Conservation (phyloP, 2,113 vertebrate genomes). For the Serinus canaria region DNA sequence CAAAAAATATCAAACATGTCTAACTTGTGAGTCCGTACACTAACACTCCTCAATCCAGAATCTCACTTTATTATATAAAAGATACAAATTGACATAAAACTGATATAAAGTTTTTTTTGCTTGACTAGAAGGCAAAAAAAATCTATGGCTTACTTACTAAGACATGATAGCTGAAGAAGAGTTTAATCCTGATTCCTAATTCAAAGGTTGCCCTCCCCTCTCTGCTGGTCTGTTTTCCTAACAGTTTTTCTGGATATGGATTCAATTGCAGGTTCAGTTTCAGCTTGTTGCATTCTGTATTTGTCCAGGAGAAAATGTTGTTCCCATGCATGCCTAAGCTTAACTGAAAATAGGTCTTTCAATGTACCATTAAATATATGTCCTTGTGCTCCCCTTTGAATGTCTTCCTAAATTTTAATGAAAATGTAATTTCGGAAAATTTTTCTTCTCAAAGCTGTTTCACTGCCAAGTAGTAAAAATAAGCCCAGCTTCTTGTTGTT, state of each 20-base stretch:
- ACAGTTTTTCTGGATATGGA: not conserved
- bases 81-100: not conserved
- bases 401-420: constrained; percentile 13
- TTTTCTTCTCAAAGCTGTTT: not conserved
- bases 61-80: not conserved
- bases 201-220: not conserved
- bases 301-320: not conserved
- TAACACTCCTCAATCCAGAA: not conserved
- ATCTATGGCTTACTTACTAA: not conserved
- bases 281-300: not conserved
- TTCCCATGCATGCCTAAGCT: not conserved
- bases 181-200: not conserved
- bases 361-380: not conserved
- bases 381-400: not conserved
- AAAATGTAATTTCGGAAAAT: constrained; percentile 15
- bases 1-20: not conserved
- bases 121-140: not conserved
- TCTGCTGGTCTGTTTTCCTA: not conserved
- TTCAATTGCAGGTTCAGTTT: not conserved
- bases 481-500: constrained; percentile 39
- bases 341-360: not conserved
- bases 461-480: constrained; percentile 26
- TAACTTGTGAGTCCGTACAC: constrained; percentile 5
- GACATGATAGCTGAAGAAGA: not conserved
- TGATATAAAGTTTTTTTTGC: not conserved